Conservation (phyloP, 2,888 invertebrate species). For the Piscicola geometra region DNA sequence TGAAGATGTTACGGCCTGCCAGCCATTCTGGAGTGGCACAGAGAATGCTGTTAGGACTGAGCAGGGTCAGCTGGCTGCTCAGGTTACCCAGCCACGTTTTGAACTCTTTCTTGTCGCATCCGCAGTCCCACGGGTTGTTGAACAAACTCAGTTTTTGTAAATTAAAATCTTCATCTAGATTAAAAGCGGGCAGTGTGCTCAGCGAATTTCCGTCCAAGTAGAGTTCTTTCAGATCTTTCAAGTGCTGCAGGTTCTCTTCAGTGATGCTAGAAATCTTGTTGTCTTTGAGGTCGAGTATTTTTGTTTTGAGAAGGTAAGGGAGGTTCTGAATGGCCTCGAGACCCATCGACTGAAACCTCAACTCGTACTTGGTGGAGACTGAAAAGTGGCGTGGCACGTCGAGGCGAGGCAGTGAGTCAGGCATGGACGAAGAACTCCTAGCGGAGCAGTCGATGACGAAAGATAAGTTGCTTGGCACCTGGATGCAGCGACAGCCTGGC, state of each 20-base stretch:
- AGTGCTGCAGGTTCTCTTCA: not conserved
- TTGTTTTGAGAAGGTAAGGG: conserved; percentile 14
- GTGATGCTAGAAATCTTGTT: conserved; percentile 14
- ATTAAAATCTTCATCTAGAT: not conserved
- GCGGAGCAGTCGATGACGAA: not conserved
- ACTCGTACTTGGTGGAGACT: conserved; percentile 2
- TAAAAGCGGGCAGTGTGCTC: not conserved
- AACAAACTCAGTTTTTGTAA: conserved; percentile 14
- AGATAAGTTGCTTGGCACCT: conserved; percentile 10
- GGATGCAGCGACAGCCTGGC: not conserved
- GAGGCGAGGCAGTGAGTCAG: conserved; percentile 5
- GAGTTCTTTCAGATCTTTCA: not conserved
- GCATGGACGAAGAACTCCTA: not conserved
- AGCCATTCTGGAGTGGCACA: conserved; percentile 20
- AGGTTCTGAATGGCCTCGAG: not conserved
- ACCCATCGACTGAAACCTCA: conserved; percentile 8
- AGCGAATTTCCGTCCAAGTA: conserved; percentile 18
- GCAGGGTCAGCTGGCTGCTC: not conserved
- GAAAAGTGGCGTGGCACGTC: not conserved
- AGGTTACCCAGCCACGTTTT: conserved; percentile 17
- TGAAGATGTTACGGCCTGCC: conserved; percentile 16
- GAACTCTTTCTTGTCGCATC: conserved; percentile 27
- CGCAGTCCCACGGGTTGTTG: conserved; percentile 30
- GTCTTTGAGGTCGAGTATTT: conserved; percentile 1
- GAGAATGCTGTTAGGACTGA: conserved; percentile 21